Evolutionary conservation across 1,140 invertebrate species (phyloP).

Genomic region (Sinella curviseta): DNA sequence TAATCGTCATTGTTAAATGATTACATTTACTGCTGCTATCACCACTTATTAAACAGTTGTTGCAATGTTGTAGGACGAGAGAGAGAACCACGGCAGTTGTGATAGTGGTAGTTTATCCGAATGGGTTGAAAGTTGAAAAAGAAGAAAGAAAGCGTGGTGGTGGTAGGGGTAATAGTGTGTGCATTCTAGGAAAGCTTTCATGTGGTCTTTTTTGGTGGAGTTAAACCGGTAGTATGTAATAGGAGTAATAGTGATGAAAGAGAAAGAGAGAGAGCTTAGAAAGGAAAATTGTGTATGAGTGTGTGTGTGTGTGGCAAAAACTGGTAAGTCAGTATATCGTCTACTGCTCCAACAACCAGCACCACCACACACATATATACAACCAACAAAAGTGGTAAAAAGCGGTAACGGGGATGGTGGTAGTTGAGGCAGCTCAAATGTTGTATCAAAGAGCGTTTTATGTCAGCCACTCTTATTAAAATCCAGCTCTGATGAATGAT

Average conservation of each 20-base stretch:
- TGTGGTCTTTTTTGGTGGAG: constrained; percentile 12
- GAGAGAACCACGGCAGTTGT: neutral
- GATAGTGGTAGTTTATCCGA: constrained; percentile 3
- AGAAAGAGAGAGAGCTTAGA: neutral
- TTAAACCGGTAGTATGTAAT: neutral
- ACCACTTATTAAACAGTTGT: constrained; percentile 20
- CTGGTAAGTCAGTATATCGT: too few relatives aligned
- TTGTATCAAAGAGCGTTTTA: constrained; percentile 40
- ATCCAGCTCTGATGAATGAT: constrained; percentile 47
- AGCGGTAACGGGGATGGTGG: neutral
- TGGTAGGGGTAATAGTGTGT: too few relatives aligned
- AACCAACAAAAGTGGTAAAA: constrained; percentile 13
- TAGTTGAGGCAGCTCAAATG: neutral
- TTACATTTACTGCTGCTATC: constrained; percentile 4
- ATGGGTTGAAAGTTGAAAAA: constrained; percentile 17
- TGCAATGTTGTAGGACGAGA: neutral
- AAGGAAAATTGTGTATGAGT: neutral
- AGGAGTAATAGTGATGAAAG: neutral
- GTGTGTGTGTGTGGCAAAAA: too few relatives aligned
- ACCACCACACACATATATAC: neutral
- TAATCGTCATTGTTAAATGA: constrained; percentile 26
- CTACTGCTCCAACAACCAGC: too few relatives aligned
- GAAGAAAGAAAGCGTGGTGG: neutral
- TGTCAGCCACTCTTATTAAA: constrained; percentile 47
- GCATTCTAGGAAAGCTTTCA: neutral